Evolutionary conservation across 2,888 invertebrate genomes (phyloP), one percentile per base, ranked within the genome.

Genomic region (Furcula furcula): DNA sequence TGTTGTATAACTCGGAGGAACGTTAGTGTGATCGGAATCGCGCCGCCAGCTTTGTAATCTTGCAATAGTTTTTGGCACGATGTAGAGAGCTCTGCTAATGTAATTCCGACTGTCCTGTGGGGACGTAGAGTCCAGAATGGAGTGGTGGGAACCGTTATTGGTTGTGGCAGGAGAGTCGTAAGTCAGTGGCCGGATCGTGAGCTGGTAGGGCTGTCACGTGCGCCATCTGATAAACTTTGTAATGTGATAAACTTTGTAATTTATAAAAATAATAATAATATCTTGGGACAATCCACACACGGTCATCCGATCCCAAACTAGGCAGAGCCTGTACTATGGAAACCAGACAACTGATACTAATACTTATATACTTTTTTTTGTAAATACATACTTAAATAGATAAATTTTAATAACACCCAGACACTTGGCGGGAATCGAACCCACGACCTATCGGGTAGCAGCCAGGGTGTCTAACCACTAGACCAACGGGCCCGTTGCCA

Each of bases 11-110:
- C 20, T 4, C 3, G 21, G 26, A 40, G 27, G 28, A 29, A n/a
- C n/a, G n/a, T n/a, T n/a, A n/a, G n/a, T n/a, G 28, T 51, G 53
- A 55, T 56, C 47, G 49, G 53, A 46, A 51, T 51, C 51, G 47
- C 36, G 31, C 34, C 37, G 29, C 43, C 45, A 40, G 48, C 46
- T 56, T 53, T 54, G 52, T 46, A 53, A 58, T 51, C 47, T 50
- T 47, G 48, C 51, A 34, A 49, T 42, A 42, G 53, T 54, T 53
- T 55, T 58, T 55, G 61, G 63, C 62, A 57, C 48, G 42, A 40
- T 16, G 35, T 30, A 20, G 12, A 32, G 2, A n/a, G 4, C 4
- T 1, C 1, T 5, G 4, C 10, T 31, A 35, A 1, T 5, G 31
- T 29, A 29, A 35, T 25, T 3, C 31, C 7, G 29, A 27, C 38